Base-by-base conservation (phyloP, 2,888 invertebrate species). In the Ommatoiulus sabulosus region DNA sequence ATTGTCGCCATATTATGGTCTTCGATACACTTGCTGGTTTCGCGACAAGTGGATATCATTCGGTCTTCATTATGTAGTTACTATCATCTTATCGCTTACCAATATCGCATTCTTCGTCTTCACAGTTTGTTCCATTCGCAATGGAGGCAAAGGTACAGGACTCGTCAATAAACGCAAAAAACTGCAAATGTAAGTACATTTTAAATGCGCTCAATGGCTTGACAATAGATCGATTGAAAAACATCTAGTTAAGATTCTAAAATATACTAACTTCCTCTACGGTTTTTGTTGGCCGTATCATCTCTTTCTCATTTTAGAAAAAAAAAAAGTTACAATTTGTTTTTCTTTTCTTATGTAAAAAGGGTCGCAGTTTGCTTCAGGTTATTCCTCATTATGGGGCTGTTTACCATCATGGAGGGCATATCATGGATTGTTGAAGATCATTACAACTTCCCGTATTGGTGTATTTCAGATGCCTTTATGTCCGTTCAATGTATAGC, bases 371-470 rank as follows among this genome's bases (percentile, higher is more conserved):
- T 87, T 7, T n/a, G 57, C 6, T n/a, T 87, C 72, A 87, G 80
- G 43, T 35, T 87, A 24, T 87, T 87, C 35, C 43, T 80, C 72
- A 72, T 87, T 12, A 87, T 80, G 80, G 87, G 87, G n/a, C 20
- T 72, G 7, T 24, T 57, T 15, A 43, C 35, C 1, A 35, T 72
- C n/a, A 48, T 72, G 44, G 48, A 72, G 44, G 57, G 44, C 12
- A 24, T 87, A 20, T 15, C 44, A 3, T 72, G 80, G 44, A 17
- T 43, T 6, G 43, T 72, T 24, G n/a, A 87, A 43, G 43, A 72
- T 43, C 44, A 35, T 7, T 63, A 52, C 35, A 93, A 96, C 91
- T 85, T 85, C 20, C 52, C 24, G n/a, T 72, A 35, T 85, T 85
- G 85, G 85, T 85, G 3, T 10, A 85, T 85, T 20, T n/a, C 85